Conservation (phyloP, 2,888 invertebrate species). For the Acanthoscelides obtectus region DNA sequence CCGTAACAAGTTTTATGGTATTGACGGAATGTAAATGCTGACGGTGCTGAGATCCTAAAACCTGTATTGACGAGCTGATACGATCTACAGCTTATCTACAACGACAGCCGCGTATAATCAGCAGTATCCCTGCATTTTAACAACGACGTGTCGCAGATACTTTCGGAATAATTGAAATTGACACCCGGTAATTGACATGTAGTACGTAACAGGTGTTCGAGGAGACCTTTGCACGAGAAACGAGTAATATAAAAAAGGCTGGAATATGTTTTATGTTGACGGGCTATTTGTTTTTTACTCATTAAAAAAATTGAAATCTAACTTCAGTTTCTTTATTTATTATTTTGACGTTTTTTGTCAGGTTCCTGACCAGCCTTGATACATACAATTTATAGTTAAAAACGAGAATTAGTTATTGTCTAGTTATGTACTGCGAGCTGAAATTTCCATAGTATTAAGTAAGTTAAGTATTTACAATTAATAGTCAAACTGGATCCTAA, state of each 20-base stretch:
- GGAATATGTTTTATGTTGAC: background rate
- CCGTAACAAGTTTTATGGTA: background rate
- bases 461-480: too few relatives aligned
- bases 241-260: too few relatives aligned
- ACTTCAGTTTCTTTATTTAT: too few relatives aligned
- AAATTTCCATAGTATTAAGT: too few relatives aligned
- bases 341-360: too few relatives aligned
- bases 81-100: background rate
- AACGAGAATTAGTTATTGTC: too few relatives aligned
- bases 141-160: background rate
- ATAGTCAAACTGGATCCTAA: too few relatives aligned
- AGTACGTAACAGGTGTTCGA: background rate
- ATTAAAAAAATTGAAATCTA: background rate
- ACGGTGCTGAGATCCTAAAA: background rate
- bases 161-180: background rate
- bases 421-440: too few relatives aligned
- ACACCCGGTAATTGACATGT: background rate
- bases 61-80: background rate
- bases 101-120: background rate
- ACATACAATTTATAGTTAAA: too few relatives aligned
- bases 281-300: background rate
- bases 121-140: background rate
- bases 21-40: background rate
- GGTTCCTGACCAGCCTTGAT: too few relatives aligned
- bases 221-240: background rate